Percentiles rank a stretch among this genome's conserved stretches.
These are phyloP conservation scores for Eupithecia tripunctaria DNA, from an alignment of 2,888 invertebrate genomes.

Conservation along the genomic window DNA sequence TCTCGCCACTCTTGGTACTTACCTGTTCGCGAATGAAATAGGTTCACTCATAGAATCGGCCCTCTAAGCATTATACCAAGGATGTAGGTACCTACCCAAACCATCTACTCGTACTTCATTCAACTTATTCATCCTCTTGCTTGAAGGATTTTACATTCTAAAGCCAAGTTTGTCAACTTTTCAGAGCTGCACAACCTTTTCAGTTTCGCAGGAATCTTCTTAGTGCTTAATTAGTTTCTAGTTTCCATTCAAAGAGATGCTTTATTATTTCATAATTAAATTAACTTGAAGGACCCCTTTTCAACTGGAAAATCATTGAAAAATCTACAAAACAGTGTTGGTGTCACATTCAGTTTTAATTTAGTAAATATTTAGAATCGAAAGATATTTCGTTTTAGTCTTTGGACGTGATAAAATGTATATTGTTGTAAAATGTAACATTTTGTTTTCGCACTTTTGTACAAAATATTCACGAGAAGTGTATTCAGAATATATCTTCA, in stretches of 20 bases:
- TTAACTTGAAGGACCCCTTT: constrained; percentile 19
- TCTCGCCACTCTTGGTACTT: too few relatives aligned
- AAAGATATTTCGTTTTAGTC: too few relatives aligned
- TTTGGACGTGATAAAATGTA: not conserved
- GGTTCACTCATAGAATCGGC: too few relatives aligned
- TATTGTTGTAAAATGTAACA: too few relatives aligned
- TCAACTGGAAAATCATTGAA: constrained; percentile 12
- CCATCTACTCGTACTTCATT: too few relatives aligned
- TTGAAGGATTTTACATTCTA: not conserved
- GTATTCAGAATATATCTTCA: too few relatives aligned
- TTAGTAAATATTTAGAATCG: too few relatives aligned
- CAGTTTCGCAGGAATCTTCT: constrained; percentile 18
- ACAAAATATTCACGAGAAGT: too few relatives aligned
- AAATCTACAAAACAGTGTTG: not conserved
- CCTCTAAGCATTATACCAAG: not conserved
- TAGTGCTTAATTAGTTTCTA: constrained; percentile 31
- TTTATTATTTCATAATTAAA: constrained; percentile 27
- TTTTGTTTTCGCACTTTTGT: too few relatives aligned
- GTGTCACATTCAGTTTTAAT: too few relatives aligned
- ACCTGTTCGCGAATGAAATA: too few relatives aligned
- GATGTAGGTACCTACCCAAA: not conserved
- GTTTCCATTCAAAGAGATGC: constrained; percentile 16
- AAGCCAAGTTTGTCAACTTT: constrained; percentile 24
- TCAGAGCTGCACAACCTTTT: constrained; percentile 29
- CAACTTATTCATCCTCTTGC: constrained; percentile 6